phyloP scores from a whole-genome alignment of 2,113 vertebrate species.

The Ameiurus melas region DNA sequence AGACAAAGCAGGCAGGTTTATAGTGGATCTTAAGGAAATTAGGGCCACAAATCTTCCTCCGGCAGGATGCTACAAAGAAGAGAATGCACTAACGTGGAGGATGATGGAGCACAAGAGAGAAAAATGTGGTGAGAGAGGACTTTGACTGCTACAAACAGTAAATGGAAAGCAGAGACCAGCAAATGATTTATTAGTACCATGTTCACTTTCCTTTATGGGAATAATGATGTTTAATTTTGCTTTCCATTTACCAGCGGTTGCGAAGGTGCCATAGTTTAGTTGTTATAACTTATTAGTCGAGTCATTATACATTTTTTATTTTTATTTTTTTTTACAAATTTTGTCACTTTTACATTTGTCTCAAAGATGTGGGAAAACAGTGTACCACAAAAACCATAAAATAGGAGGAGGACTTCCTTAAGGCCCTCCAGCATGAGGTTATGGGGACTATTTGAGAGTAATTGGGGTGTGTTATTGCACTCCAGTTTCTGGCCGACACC shows the following conservation, averaged over 20 bases:
- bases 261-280: background rate
- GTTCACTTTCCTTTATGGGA: background rate
- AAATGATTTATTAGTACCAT: conserved; percentile 13
- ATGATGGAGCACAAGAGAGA: conserved; percentile 41
- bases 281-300: background rate
- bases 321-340: background rate
- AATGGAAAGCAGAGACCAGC: background rate
- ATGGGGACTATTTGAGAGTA: background rate
- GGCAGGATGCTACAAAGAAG: conserved; percentile 45
- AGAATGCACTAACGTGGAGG: conserved; percentile 34
- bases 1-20: conserved; percentile 60
- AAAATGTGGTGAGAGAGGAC: conserved; percentile 32
- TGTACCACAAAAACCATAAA: background rate
- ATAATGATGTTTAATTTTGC: background rate
- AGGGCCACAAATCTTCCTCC: conserved; percentile 55
- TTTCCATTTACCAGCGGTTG: background rate
- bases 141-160: background rate
- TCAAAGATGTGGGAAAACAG: background rate
- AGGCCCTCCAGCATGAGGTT: background rate
- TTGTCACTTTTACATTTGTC: background rate
- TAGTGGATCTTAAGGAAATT: conserved; percentile 59
- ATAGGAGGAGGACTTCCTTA: background rate
- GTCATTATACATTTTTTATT: background rate
- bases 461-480: conserved; percentile 20
- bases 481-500: background rate